These are phyloP conservation scores for Eidolon helvum DNA, from an alignment of 2,113 vertebrate species.

Conservation along the genomic window DNA sequence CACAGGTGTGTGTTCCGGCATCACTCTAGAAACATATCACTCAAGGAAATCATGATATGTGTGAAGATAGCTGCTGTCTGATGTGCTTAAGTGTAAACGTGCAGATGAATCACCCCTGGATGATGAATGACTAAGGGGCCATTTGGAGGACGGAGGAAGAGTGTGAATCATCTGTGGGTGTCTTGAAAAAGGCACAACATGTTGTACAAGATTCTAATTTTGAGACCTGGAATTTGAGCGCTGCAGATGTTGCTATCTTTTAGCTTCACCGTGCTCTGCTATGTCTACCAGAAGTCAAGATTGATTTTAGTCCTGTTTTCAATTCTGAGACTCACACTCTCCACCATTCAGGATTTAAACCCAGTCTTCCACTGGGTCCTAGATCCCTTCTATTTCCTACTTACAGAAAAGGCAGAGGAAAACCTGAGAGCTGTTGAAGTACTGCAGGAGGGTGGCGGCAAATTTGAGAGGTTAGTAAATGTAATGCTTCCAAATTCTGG, in stretches of 20 bases:
- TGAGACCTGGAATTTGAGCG: neutral
- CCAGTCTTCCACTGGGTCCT: neutral
- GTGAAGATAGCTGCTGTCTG: neutral
- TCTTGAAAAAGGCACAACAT: neutral
- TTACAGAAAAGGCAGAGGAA: neutral
- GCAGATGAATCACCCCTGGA: neutral
- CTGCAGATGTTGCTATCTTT: neutral
- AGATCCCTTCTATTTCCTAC: neutral
- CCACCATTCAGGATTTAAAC: neutral
- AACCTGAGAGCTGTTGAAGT: neutral
- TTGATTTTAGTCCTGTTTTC: neutral
- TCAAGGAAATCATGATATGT: neutral
- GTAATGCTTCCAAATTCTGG: neutral
- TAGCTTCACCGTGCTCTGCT: neutral
- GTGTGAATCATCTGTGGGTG: constrained; percentile 20
- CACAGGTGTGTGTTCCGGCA: neutral
- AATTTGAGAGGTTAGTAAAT: neutral
- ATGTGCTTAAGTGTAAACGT: neutral
- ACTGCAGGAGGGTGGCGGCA: neutral
- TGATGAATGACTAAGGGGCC: neutral
- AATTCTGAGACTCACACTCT: neutral
- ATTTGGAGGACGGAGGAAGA: neutral
- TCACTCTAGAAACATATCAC: neutral
- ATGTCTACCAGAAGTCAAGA: neutral
- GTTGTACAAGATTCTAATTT: constrained; percentile 3